These are phyloP conservation scores for Spodoptera littoralis DNA, from an alignment of 2,888 invertebrate species.

Conservation along the genomic window DNA sequence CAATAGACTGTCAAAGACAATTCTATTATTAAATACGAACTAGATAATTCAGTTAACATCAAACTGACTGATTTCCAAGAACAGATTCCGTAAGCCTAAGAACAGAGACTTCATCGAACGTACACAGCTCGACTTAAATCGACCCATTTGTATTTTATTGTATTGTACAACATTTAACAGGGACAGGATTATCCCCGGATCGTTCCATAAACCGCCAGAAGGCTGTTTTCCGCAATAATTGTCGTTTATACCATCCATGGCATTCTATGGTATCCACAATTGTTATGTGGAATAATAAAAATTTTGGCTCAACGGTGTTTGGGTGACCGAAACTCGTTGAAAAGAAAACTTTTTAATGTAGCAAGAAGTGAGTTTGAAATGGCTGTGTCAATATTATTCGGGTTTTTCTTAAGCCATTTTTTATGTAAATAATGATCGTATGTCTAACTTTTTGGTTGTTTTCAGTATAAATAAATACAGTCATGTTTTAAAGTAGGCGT, in stretches of 20 bases:
- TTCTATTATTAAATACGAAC: no score
- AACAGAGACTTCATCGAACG: background rate
- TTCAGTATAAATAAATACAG: no score
- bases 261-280: conserved; percentile 35
- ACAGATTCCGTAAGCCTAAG: background rate
- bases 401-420: no score
- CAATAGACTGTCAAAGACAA: no score
- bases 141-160: conserved; percentile 45
- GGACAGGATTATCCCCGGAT: conserved; percentile 54
- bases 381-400: no score
- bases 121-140: conserved; percentile 11
- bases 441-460: no score
- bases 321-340: conserved; percentile 21
- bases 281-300: conserved; percentile 54
- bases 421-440: no score
- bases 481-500: no score
- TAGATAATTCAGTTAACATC: no score
- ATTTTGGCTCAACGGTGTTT: conserved; percentile 41
- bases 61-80: background rate
- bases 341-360: background rate
- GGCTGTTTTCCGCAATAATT: conserved; percentile 55
- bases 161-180: conserved; percentile 53
- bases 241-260: conserved; percentile 44
- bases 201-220: conserved; percentile 51
- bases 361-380: no score